These are phyloP conservation scores for Itoplectis maculator DNA, from an alignment of 2,888 invertebrate genomes.

Conservation along the genomic window DNA sequence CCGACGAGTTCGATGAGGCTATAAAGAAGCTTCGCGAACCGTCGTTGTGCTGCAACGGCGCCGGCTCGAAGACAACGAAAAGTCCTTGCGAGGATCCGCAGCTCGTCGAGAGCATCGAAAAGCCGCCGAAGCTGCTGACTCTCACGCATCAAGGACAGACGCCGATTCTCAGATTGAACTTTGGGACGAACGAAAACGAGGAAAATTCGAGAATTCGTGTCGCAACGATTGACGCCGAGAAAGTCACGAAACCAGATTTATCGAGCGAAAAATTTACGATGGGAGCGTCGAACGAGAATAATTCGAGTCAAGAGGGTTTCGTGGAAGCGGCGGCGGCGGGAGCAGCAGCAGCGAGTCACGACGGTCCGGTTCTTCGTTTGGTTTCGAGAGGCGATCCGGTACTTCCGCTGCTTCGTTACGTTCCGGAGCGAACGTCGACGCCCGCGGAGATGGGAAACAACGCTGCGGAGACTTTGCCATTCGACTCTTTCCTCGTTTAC, in stretches of 20 bases:
- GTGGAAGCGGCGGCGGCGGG: slow-evolving; percentile 10
- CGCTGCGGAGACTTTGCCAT: neutral
- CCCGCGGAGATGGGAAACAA: slow-evolving; percentile 25
- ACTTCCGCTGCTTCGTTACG: slow-evolving; percentile 75
- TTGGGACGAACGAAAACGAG: slow-evolving; percentile 57
- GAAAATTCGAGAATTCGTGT: slow-evolving; percentile 4
- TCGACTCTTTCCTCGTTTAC: slow-evolving; percentile 22
- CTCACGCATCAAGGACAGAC: slow-evolving; percentile 74
- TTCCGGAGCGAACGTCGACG: slow-evolving; percentile 71
- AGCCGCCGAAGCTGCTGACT: slow-evolving; percentile 76
- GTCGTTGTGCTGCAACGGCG: slow-evolving; percentile 55
- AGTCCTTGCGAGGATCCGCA: neutral
- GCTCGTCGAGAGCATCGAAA: slow-evolving; percentile 45
- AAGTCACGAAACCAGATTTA: neutral
- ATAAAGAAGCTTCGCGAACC: slow-evolving; percentile 85
- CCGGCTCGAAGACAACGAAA: neutral
- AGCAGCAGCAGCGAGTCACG: too few relatives aligned
- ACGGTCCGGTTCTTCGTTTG: slow-evolving; percentile 76
- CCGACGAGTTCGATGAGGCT: slow-evolving; percentile 86
- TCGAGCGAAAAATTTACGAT: neutral
- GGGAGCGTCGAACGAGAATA: neutral
- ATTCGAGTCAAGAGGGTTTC: slow-evolving; percentile 8
- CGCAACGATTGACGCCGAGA: neutral
- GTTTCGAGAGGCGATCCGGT: slow-evolving; percentile 75
- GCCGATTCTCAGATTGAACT: slow-evolving; percentile 80